phyloP scores from a whole-genome alignment of 2,888 invertebrate genomes.

The Arrhopalites spinosus region DNA sequence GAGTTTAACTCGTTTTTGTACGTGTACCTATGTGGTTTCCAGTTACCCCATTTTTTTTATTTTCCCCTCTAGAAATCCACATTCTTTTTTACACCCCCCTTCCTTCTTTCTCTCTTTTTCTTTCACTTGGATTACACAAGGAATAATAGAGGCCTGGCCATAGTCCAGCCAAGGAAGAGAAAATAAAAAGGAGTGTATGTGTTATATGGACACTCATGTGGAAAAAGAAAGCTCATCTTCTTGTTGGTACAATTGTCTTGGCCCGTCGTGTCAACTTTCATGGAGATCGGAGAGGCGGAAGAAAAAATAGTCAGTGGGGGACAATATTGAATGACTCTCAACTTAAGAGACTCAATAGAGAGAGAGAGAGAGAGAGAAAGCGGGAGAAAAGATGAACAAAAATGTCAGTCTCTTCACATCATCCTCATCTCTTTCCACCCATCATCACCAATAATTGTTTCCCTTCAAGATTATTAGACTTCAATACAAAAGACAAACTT shows the following conservation, averaged over 20 bases:
- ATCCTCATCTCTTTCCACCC: background rate
- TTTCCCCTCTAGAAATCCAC: too few relatives aligned
- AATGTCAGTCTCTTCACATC: background rate
- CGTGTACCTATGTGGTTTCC: background rate
- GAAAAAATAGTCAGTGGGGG: background rate
- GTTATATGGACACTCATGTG: background rate
- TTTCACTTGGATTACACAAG: background rate
- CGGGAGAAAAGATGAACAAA: background rate
- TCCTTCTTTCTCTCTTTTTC: background rate
- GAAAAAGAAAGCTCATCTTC: background rate
- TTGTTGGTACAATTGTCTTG: background rate
- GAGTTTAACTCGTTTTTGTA: background rate
- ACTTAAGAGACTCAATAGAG: background rate
- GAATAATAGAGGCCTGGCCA: background rate
- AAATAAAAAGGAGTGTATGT: background rate
- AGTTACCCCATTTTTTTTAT: background rate
- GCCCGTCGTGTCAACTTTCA: constrained; percentile 1
- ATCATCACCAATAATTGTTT: constrained; percentile 27
- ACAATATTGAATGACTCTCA: background rate
- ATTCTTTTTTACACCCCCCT: background rate
- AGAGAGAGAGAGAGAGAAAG: background rate
- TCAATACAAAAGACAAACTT: constrained; percentile 24
- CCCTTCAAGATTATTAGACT: background rate
- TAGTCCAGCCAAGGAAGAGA: background rate
- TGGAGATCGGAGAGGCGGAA: constrained; percentile 16